phyloP scores from a whole-genome alignment of 2,113 vertebrate species.

The Syrmaticus mikado region DNA sequence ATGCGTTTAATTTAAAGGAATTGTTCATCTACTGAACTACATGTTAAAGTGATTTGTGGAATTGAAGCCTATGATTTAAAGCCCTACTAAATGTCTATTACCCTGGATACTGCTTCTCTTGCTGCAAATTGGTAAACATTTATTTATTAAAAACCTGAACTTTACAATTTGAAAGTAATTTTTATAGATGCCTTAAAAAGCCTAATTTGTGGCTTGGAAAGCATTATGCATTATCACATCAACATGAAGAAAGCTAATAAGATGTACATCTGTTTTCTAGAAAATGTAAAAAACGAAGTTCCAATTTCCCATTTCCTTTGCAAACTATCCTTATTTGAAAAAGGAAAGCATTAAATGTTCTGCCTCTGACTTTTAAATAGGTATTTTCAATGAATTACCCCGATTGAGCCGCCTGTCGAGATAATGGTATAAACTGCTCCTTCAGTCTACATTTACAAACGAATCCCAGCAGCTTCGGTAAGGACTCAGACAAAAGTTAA shows the following conservation, averaged over 20 bases:
- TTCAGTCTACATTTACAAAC: conserved; percentile 65
- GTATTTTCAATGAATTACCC: conserved; percentile 60
- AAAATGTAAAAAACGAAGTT: not conserved
- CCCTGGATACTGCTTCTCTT: not conserved
- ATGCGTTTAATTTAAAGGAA: not conserved
- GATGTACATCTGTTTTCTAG: conserved; percentile 44
- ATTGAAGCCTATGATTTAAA: not conserved
- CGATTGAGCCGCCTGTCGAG: conserved; percentile 64
- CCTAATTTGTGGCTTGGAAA: not conserved
- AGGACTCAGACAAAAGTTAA: conserved; percentile 35
- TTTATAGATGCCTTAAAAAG: not conserved
- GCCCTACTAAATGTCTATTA: not conserved
- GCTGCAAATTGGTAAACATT: not conserved
- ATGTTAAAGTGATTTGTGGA: not conserved
- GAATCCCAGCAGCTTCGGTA: conserved; percentile 52
- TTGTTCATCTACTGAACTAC: not conserved
- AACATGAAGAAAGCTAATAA: not conserved
- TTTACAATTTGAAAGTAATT: conserved; percentile 12
- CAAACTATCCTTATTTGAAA: conserved; percentile 28
- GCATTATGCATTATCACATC: not conserved
- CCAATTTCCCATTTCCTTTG: conserved; percentile 28
- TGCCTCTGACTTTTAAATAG: conserved; percentile 34
- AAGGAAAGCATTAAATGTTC: conserved; percentile 44
- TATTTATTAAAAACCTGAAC: not conserved
- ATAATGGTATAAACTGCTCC: conserved; percentile 57